These are phyloP conservation scores for honey bee (Apis mellifera) DNA, from an alignment of 1,140 invertebrate species.

Conservation along the genomic window DNA sequence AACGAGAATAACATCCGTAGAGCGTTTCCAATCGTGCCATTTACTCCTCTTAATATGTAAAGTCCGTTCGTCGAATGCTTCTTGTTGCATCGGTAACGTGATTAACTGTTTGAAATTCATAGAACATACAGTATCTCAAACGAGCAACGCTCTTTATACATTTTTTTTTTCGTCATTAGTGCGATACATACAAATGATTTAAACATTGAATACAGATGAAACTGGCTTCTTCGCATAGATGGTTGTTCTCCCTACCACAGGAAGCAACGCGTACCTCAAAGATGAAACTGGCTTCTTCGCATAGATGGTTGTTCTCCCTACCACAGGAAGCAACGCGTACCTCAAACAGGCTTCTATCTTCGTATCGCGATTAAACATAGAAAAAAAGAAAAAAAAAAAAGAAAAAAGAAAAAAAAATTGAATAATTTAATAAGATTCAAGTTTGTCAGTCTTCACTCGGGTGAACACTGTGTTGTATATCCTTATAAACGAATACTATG, in stretches of 20 bases:
- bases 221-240: neutral
- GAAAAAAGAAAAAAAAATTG: neutral
- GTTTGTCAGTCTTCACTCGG: conserved; percentile 12
- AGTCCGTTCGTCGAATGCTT: neutral
- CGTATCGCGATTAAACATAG: neutral
- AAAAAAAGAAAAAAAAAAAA: neutral
- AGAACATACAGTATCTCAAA: neutral
- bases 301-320: neutral
- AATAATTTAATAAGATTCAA: conserved; percentile 7
- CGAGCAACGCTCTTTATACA: neutral
- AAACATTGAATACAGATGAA: conserved; percentile 21
- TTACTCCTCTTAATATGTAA: neutral
- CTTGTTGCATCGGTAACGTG: conserved; percentile 3
- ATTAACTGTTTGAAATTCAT: conserved; percentile 7
- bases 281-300: neutral
- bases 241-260: neutral
- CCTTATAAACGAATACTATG: neutral
- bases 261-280: neutral
- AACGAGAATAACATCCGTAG: neutral
- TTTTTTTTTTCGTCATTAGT: conserved; percentile 3
- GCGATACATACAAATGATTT: conserved; percentile 2
- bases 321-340: neutral
- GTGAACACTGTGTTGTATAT: too few relatives aligned
- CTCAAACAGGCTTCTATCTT: neutral
- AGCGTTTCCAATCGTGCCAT: neutral